A percentile compares a stretch with the other conserved stretches of the same genome.
phyloP scores from a whole-genome alignment of 1,140 invertebrate genomes.

The Brachionus sp. region DNA sequence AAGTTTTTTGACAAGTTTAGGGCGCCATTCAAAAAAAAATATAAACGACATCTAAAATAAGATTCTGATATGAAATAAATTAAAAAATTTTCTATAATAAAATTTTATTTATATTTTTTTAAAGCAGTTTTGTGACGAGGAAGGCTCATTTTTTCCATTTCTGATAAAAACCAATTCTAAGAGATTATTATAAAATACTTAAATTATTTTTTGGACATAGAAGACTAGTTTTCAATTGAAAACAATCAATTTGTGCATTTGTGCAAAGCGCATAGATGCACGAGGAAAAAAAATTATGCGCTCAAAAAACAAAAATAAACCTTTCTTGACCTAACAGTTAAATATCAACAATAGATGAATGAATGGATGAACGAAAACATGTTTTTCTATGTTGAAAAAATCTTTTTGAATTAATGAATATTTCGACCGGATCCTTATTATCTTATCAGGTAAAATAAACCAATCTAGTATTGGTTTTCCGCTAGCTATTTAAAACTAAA shows the following conservation, averaged over 20 bases:
- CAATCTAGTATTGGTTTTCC: not conserved
- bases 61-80: no score
- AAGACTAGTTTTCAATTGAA: not conserved
- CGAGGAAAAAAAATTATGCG: not conserved
- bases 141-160: no score
- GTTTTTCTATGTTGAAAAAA: not conserved
- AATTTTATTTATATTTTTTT: no score
- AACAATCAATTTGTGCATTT: not conserved
- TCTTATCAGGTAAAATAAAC: not conserved
- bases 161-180: no score
- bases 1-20: no score
- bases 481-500: not conserved
- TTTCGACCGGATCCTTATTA: not conserved
- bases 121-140: no score
- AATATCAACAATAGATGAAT: not conserved
- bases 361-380: slow-evolving; percentile 1
- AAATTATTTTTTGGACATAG: not conserved
- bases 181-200: no score
- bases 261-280: not conserved
- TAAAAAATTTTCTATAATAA: not conserved
- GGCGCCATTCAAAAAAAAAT: no score
- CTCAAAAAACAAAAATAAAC: not conserved
- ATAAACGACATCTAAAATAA: no score
- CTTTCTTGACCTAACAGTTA: slow-evolving; percentile 6
- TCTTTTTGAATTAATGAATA: not conserved